phyloP scores from a whole-genome alignment of 2,888 invertebrate genomes.

The Dynastes hyllus region DNA sequence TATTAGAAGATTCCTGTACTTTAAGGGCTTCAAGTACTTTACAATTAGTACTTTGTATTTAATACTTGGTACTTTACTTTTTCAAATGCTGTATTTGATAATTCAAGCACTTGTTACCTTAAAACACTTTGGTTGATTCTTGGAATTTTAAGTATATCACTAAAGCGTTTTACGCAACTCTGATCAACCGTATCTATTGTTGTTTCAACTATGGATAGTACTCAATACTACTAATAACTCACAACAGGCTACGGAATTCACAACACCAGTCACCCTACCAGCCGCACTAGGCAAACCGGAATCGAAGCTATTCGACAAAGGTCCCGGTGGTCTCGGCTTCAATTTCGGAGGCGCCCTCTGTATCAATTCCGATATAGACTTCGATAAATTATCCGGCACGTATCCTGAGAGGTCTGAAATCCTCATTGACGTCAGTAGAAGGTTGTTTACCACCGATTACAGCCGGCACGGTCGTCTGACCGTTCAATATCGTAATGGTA shows the following conservation, averaged over 20 bases:
- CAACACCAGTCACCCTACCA: constrained; percentile 64
- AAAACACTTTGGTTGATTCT: too few species aligned
- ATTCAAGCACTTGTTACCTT: too few species aligned
- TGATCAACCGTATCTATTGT: too few species aligned
- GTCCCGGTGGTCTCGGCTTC: constrained; percentile 71
- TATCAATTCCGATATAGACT: constrained; percentile 64
- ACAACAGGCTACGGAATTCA: constrained; percentile 70
- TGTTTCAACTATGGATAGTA: too few species aligned
- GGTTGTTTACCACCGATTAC: constrained; percentile 48
- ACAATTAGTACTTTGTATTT: too few species aligned
- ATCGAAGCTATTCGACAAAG: constrained; percentile 69
- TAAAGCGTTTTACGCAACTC: too few species aligned
- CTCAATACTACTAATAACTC: constrained; percentile 52
- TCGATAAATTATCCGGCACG: constrained; percentile 64
- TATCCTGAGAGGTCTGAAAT: constrained; percentile 62
- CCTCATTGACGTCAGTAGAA: constrained; percentile 53
- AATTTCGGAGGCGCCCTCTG: constrained; percentile 69
- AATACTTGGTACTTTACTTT: too few species aligned
- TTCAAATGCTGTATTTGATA: too few species aligned
- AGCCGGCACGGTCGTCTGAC: constrained; percentile 46
- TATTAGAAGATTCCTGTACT: too few species aligned
- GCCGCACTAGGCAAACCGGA: constrained; percentile 66
- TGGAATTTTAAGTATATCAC: too few species aligned
- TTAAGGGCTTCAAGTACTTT: too few species aligned
- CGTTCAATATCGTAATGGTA: constrained; percentile 43